Evolutionary conservation across 2,113 vertebrate species (phyloP), one percentile per base, ranked within the genome.

Genomic region (Equus przewalskii): DNA sequence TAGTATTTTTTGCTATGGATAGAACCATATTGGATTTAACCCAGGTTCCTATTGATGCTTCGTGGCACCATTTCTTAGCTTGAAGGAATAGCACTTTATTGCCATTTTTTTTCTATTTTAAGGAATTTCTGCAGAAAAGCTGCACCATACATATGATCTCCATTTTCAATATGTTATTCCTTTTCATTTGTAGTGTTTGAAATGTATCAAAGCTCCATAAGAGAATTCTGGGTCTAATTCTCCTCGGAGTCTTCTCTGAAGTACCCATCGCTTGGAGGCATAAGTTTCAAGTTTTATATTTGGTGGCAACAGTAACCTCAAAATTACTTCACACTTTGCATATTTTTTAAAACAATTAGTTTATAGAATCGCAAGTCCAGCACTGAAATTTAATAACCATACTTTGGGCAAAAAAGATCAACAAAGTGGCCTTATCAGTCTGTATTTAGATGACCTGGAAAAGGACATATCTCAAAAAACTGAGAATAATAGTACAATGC

Each of bases 81-180:
- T 96, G 92, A 97, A 97, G 89, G 46, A 96, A 97, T 85, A 94
- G 83, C 6, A 54, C 5, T 98, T 84, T 90, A 96, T 96, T 96
- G 86, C 69, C 79, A 79, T 94, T 91, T 96, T 86, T 93, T 97
- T 97, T 94, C 72, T 84, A 8, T 91, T 92, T 93, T 85, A 91
- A 96, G 73, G 85, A 92, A 95, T 96, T 94, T 97, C 67, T 95
- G 36, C 56, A 89, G 87, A 96, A 98, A 98, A 97, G 26, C 70
- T 80, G 97, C 18, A 97, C 64, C 86, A 94, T 97, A 96, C 97
- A 98, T 98, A 97, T 98, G 97, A 97, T 98, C 93, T 97, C 94
- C 93, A 96, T 97, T 97, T 98, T 97, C 94, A 90, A 73, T 89
- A 97, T 88, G 56, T 65, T 94, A 81, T 97, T 97, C 24, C 58